Evolutionary conservation across 1,140 invertebrate genomes (phyloP).

Genomic region (Ostrea edulis): DNA sequence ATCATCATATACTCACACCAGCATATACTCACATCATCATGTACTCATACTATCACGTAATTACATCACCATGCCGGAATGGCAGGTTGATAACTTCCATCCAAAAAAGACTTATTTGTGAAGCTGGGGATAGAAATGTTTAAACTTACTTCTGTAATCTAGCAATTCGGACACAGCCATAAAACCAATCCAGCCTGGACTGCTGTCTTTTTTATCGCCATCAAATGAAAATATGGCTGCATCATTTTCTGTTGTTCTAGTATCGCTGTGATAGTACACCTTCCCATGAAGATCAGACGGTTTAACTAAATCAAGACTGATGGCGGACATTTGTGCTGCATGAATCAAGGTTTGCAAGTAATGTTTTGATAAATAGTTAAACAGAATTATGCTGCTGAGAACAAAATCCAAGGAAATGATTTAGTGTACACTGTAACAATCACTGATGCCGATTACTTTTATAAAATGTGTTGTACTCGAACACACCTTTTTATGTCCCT

Average conservation of each 20-base stretch:
- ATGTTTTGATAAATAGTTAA: neutral
- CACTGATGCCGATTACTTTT: too few species aligned
- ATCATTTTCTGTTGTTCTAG: neutral
- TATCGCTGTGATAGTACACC: neutral
- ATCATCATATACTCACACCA: too few species aligned
- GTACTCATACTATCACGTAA: too few species aligned
- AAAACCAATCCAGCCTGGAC: neutral
- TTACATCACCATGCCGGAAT: too few species aligned
- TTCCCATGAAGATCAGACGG: neutral
- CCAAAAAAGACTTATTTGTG: too few species aligned
- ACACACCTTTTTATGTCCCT: too few species aligned
- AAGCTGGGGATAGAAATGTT: neutral
- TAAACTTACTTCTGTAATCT: neutral
- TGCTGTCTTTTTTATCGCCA: neutral
- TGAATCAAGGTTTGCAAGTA: neutral
- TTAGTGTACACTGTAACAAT: too few species aligned
- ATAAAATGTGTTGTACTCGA: too few species aligned
- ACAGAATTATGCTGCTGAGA: neutral
- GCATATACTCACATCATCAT: too few species aligned
- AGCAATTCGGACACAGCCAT: neutral
- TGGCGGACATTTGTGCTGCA: neutral
- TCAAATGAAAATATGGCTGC: neutral
- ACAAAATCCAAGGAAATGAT: neutral
- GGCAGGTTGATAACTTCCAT: too few species aligned
- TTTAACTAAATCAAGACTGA: neutral